These are phyloP conservation scores for Teinopalpus imperialis DNA, from an alignment of 2,888 invertebrate species.

Conservation along the genomic window DNA sequence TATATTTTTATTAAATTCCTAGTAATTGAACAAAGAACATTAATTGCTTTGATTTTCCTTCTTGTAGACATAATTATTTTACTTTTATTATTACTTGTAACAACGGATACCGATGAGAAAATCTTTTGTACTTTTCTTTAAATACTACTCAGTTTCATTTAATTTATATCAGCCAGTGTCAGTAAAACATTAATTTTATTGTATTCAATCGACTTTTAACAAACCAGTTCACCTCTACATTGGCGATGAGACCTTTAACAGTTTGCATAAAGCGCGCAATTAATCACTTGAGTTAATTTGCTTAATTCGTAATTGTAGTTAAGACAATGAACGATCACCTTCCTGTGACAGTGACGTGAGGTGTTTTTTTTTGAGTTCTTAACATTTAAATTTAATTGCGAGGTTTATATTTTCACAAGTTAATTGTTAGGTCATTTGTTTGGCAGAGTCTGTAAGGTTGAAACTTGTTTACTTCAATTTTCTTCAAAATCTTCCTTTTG, in stretches of 20 bases:
- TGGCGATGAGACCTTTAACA: conserved; percentile 15
- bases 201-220: conserved; percentile 9
- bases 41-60: too few species aligned
- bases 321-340: conserved; percentile 16
- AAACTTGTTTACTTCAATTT: too few species aligned
- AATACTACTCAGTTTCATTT: neutral
- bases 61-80: too few species aligned
- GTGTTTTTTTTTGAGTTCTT: conserved; percentile 14
- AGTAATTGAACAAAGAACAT: too few species aligned
- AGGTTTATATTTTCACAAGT: neutral
- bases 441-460: conserved; percentile 3
- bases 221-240: conserved; percentile 17
- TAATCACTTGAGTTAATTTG: conserved; percentile 23
- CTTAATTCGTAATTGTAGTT: conserved; percentile 17
- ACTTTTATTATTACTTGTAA: too few species aligned
- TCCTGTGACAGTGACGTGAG: conserved; percentile 8
- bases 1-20: too few species aligned
- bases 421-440: conserved; percentile 17
- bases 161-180: neutral
- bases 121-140: too few species aligned
- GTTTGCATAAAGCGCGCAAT: conserved; percentile 8
- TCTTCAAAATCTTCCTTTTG: too few species aligned
- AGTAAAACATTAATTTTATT: conserved; percentile 15
- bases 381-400: conserved; percentile 15
- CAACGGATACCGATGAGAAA: too few species aligned